A percentile compares a stretch with the other conserved stretches of the same genome.
Conservation (phyloP, 2,888 invertebrate species). For the Dynastes tityus region DNA sequence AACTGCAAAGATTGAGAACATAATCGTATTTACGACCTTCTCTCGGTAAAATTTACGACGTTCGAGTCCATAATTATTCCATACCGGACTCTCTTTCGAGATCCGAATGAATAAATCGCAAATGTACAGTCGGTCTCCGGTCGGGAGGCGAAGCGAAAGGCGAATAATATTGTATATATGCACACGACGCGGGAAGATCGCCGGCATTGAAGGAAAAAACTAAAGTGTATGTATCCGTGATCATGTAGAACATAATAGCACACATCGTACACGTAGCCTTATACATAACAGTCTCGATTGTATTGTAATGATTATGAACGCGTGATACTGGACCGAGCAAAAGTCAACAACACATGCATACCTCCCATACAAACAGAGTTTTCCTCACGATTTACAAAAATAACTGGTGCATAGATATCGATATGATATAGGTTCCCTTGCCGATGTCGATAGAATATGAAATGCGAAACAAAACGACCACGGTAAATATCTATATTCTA, state of each 20-base stretch:
- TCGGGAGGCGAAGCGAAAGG: slow-evolving; percentile 19
- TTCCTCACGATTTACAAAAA: slow-evolving; percentile 38
- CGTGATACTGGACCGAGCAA: slow-evolving; percentile 33
- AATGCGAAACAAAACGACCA: slow-evolving; percentile 30
- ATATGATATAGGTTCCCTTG: slow-evolving; percentile 41
- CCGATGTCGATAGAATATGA: slow-evolving; percentile 29
- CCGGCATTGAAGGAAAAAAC: slow-evolving; percentile 30
- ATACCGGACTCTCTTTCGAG: slow-evolving; percentile 46
- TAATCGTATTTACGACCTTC: slow-evolving; percentile 46
- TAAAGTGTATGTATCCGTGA: slow-evolving; percentile 49
- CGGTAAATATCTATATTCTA: slow-evolving; percentile 1
- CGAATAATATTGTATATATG: slow-evolving; percentile 26
- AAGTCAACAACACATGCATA: slow-evolving; percentile 40
- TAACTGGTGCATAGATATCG: slow-evolving; percentile 38
- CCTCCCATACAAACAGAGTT: slow-evolving; percentile 32
- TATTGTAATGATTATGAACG: slow-evolving; percentile 46
- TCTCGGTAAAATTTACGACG: slow-evolving; percentile 36
- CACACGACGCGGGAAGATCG: slow-evolving; percentile 35
- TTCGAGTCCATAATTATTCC: slow-evolving; percentile 46
- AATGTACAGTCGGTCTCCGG: slow-evolving; percentile 14
- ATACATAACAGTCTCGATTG: slow-evolving; percentile 35
- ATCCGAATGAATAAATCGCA: slow-evolving; percentile 45
- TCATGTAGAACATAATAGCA: slow-evolving; percentile 49
- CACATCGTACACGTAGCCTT: slow-evolving; percentile 43
- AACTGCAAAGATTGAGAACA: slow-evolving; percentile 46